Base-by-base conservation (phyloP, 2,797 vertebrate genomes). In the Acipenser oxyrinchus region DNA sequence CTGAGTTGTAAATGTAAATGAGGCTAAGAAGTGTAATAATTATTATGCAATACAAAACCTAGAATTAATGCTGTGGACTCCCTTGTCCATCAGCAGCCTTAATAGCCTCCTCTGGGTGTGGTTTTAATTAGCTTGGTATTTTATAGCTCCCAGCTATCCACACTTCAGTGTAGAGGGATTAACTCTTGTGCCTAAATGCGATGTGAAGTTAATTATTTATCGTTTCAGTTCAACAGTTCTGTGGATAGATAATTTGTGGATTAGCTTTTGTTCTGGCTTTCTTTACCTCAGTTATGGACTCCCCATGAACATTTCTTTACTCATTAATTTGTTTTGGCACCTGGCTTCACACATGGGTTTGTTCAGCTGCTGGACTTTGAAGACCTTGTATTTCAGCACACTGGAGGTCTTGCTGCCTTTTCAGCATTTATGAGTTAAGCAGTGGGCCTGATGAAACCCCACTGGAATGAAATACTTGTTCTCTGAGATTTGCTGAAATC, bases 181-280 rank as follows among this genome's bases (percentile, higher is more conserved):
- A 37, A 37, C 37, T 66, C 69, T 68, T 57, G 60, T 60, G 66
- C 60, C 69, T 48, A 9, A 3, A 49, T 65, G 49, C 61, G 53
- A 51, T 55, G 48, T 64, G 66, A 63, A 66, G 68, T 68, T 71
- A 68, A 68, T 70, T 69, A 73, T 63, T 71, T 64, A 71, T 62
- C 51, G 60, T 48, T 57, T 58, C 69, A 15, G 55, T 66, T 55
- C 1, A 51, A 53, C 48, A 62, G 66, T 66, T 48, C 57, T 63
- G 37, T 69, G 49, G 64, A 63, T 63, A 60, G 55, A 58, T 12
- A 58, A 11, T 2, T 11, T 18, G 18, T 18, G 18, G 18, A 11
- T 58, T n/a, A 3, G 7, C 5, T 58, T 58, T 58, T 58, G 6
- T 58, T 11, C 15, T 58, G 55, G 10, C 12, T 58, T 13, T 13